A percentile compares a stretch with the other conserved stretches of the same genome.
Conservation (phyloP, 2,888 invertebrate genomes). For the Brachyptera risi region DNA sequence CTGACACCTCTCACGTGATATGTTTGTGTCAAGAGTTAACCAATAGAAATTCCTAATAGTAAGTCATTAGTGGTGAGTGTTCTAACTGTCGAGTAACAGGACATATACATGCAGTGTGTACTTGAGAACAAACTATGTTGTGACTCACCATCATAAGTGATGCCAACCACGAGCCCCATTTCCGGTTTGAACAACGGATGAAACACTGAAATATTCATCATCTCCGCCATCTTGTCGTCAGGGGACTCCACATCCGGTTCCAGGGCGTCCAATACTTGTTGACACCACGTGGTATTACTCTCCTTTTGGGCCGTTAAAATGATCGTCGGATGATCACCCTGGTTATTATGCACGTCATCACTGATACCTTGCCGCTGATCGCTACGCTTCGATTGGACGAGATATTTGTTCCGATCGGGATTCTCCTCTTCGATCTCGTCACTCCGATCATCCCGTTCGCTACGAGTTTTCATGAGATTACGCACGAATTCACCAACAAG, state of each 20-base stretch:
- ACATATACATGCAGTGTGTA: too few relatives aligned
- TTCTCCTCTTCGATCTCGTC: neutral
- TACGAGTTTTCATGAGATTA: neutral
- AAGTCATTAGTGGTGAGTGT: too few relatives aligned
- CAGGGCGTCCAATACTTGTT: neutral
- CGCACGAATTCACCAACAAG: conserved; percentile 12
- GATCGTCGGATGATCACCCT: conserved; percentile 10
- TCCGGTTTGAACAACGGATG: neutral
- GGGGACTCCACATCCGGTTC: neutral
- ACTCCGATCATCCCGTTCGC: neutral
- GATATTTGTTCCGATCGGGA: neutral
- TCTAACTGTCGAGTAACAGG: too few relatives aligned
- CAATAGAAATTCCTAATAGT: too few relatives aligned
- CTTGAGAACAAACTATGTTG: too few relatives aligned
- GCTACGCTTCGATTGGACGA: neutral
- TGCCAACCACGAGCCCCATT: neutral
- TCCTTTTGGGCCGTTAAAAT: neutral
- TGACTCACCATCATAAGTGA: conserved; percentile 5
- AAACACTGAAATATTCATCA: neutral
- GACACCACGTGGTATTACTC: conserved; percentile 2
- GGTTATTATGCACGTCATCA: neutral
- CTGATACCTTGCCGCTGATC: neutral
- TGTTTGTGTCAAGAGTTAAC: too few relatives aligned
- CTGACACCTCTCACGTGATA: too few relatives aligned
- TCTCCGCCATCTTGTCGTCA: neutral